A percentile compares a stretch with the other conserved stretches of the same genome.
phyloP scores from a whole-genome alignment of 2,113 vertebrate species.

The Charadrius vociferus region DNA sequence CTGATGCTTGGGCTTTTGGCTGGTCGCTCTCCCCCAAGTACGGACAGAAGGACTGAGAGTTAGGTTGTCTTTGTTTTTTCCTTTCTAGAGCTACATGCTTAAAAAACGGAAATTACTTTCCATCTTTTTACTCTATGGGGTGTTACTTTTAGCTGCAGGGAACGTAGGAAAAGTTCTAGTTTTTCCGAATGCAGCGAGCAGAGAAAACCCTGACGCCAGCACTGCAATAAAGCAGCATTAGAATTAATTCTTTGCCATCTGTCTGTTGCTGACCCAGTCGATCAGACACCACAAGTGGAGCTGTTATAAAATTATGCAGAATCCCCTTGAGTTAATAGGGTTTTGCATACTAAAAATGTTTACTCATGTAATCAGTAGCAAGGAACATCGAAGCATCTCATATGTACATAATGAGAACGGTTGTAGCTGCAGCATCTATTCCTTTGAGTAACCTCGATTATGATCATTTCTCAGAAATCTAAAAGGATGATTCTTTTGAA shows the following conservation, averaged over 20 bases:
- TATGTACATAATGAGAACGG: neutral
- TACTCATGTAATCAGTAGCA: neutral
- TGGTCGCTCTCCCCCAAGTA: neutral
- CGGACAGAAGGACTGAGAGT: neutral
- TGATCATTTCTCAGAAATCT: neutral
- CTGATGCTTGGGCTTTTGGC: neutral
- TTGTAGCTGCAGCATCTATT: neutral
- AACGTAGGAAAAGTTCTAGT: neutral
- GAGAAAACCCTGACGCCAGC: neutral
- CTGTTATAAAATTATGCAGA: conserved; percentile 29
- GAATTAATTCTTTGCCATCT: neutral
- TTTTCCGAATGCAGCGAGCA: neutral
- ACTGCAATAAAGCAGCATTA: neutral
- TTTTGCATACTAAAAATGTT: neutral
- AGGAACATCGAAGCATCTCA: neutral
- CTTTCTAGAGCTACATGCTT: neutral
- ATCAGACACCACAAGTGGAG: neutral
- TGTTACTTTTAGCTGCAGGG: neutral
- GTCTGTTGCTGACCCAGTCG: neutral
- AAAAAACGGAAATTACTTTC: neutral
- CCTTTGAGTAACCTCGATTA: neutral
- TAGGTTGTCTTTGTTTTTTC: neutral
- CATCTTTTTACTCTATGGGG: neutral
- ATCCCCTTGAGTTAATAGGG: conserved; percentile 13
- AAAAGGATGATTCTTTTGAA: neutral